Conservation (phyloP, 2,888 invertebrate genomes). For the Aleiodes leptofemur region DNA sequence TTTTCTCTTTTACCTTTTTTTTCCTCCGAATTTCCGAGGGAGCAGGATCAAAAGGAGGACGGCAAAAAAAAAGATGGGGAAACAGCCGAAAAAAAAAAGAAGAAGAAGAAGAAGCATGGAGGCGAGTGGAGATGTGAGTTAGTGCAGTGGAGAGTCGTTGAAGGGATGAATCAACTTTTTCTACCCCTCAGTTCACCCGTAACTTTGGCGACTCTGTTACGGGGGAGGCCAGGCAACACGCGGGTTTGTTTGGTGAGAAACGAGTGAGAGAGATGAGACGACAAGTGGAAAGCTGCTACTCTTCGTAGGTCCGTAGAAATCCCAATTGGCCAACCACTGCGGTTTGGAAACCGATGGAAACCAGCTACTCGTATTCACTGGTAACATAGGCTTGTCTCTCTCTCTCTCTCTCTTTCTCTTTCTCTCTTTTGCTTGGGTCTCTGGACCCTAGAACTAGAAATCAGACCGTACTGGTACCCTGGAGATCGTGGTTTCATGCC, state of each 20-base stretch:
- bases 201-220: slow-evolving; percentile 64
- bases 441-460: too few relatives aligned
- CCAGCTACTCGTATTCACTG: slow-evolving; percentile 17
- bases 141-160: not conserved
- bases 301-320: not conserved
- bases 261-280: not conserved
- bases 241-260: slow-evolving; percentile 7
- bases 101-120: not conserved
- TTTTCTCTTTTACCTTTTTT: not conserved
- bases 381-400: not conserved
- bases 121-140: too few relatives aligned
- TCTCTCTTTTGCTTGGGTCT: too few relatives aligned
- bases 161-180: slow-evolving; percentile 38
- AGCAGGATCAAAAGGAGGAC: too few relatives aligned
- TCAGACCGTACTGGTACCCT: slow-evolving; percentile 5
- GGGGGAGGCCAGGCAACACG: slow-evolving; percentile 43
- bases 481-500: slow-evolving; percentile 2
- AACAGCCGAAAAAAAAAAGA: not conserved
- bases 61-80: not conserved
- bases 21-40: too few relatives aligned
- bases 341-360: slow-evolving; percentile 25
- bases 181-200: slow-evolving; percentile 54
- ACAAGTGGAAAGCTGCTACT: not conserved
- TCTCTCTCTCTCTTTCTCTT: not conserved
- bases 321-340: slow-evolving; percentile 13